phyloP scores from a whole-genome alignment of 2,888 invertebrate genomes.

The Tholera decimalis region DNA sequence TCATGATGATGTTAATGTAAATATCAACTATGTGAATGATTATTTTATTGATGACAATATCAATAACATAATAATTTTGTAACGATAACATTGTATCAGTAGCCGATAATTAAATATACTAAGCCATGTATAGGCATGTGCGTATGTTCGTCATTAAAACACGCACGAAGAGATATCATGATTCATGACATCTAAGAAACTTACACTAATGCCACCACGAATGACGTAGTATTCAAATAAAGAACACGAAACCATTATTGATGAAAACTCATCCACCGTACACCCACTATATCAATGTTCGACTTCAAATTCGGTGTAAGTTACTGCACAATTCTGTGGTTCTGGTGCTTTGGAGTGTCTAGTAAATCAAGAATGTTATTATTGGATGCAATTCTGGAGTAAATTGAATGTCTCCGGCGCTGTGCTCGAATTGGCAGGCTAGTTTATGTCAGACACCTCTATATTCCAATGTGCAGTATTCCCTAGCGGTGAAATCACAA shows the following conservation, averaged over 20 bases:
- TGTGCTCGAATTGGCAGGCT: constrained; percentile 18
- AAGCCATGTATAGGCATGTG: too few relatives aligned
- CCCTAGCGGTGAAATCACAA: constrained; percentile 26
- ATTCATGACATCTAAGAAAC: too few relatives aligned
- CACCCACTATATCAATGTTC: constrained; percentile 11
- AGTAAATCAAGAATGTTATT: constrained; percentile 42
- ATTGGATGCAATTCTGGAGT: constrained; percentile 42
- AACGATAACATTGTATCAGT: background rate
- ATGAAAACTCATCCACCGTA: background rate
- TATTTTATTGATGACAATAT: too few relatives aligned
- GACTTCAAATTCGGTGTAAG: constrained; percentile 7
- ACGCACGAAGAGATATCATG: too few relatives aligned
- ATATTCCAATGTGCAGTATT: constrained; percentile 18
- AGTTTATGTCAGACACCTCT: constrained; percentile 13
- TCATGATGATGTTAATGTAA: too few relatives aligned
- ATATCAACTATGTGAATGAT: too few relatives aligned
- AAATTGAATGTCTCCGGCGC: constrained; percentile 44
- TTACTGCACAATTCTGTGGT: constrained; percentile 13
- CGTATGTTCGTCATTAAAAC: too few relatives aligned
- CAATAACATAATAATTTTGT: too few relatives aligned
- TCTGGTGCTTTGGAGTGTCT: constrained; percentile 20
- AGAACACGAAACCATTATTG: background rate
- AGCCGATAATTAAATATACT: too few relatives aligned
- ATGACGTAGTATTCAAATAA: background rate
- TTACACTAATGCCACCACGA: background rate